Conservation (phyloP, 2,113 vertebrate genomes). For the Rhinogobius similis region DNA sequence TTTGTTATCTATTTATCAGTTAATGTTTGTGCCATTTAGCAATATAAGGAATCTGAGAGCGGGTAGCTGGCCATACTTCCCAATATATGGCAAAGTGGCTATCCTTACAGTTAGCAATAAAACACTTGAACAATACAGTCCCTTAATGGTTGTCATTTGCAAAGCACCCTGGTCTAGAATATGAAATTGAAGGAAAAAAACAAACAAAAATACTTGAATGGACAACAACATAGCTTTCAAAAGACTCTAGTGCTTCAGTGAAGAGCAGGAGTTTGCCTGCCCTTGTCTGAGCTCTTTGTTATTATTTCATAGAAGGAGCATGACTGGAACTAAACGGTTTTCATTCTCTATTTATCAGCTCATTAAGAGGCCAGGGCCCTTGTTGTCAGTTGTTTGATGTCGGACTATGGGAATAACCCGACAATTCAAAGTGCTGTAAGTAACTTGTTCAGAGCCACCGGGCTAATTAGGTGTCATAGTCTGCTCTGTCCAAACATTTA, state of each 20-base stretch:
- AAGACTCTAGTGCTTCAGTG: not conserved
- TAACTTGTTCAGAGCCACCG: not conserved
- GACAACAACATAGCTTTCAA: not conserved
- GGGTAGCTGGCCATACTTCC: no score
- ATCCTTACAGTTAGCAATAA: no score
- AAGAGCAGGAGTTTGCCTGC: not conserved
- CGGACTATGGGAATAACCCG: constrained; percentile 3
- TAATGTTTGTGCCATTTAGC: no score
- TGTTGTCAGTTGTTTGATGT: constrained; percentile 6
- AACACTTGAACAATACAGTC: not conserved
- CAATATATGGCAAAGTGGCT: no score
- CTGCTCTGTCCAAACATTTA: not conserved
- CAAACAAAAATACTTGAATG: not conserved
- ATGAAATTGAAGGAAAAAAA: not conserved
- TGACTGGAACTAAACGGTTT: constrained; percentile 6
- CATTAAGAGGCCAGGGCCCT: not conserved
- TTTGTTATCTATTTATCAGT: no score
- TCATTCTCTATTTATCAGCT: constrained; percentile 3
- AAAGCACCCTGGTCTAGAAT: not conserved
- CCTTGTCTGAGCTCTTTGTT: not conserved
- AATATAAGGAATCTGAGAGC: no score
- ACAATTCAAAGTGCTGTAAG: not conserved
- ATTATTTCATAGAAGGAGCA: not conserved
- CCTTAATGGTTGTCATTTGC: not conserved
- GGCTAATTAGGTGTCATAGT: not conserved